A percentile compares a stretch with the other conserved stretches of the same genome.
These are phyloP conservation scores for Magallana angulata DNA, from an alignment of 1,140 invertebrate species.

Conservation along the genomic window DNA sequence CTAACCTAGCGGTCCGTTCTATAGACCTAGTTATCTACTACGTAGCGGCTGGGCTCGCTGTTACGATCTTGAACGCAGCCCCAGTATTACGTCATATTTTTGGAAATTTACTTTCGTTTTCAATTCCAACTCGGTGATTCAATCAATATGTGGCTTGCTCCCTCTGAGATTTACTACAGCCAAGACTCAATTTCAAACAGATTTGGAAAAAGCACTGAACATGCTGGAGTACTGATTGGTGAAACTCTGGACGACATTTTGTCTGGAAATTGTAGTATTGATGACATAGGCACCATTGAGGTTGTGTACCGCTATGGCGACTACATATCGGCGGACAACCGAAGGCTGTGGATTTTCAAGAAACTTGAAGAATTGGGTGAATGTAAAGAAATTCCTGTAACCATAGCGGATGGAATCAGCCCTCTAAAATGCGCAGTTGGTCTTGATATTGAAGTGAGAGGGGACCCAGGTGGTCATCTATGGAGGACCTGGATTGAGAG, in stretches of 20 bases:
- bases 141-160: no score
- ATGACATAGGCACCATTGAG: background rate
- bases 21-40: no score
- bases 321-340: background rate
- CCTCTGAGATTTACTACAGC: background rate
- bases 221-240: background rate
- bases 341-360: conserved; percentile 19
- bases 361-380: conserved; percentile 18
- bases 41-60: no score
- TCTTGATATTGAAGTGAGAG: background rate
- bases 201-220: background rate
- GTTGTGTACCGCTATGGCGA: no score
- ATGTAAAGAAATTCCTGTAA: background rate
- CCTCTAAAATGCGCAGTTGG: background rate
- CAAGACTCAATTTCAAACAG: background rate
- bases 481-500: background rate
- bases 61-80: no score
- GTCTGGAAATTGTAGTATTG: background rate
- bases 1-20: no score
- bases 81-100: no score
- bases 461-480: background rate
- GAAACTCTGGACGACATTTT: conserved; percentile 31
- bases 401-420: background rate
- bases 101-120: no score
- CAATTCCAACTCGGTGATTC: no score